These are phyloP conservation scores for Salvelinus alpinus DNA, from an alignment of 2,113 vertebrate genomes.

Conservation along the genomic window DNA sequence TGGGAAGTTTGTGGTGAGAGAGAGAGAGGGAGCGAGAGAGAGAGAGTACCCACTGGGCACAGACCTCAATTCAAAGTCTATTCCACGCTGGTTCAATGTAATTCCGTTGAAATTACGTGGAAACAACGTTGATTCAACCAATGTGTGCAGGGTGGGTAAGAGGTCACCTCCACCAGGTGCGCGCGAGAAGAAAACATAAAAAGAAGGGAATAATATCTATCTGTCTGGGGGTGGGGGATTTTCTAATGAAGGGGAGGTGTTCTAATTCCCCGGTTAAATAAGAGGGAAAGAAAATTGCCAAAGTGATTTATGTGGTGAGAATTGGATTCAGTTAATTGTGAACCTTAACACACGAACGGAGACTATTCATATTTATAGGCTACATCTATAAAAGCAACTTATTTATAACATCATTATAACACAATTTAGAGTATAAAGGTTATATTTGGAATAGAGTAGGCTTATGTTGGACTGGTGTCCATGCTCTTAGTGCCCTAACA, in stretches of 20 bases:
- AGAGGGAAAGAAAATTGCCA: slow-evolving; percentile 52
- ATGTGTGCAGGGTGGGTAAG: not conserved
- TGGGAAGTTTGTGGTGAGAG: not conserved
- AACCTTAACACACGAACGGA: not conserved
- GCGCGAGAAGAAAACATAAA: slow-evolving; percentile 67
- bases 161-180: slow-evolving; percentile 81
- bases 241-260: slow-evolving; percentile 54
- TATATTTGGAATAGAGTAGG: not conserved
- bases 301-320: slow-evolving; percentile 55
- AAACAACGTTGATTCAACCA: too few species aligned
- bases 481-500: slow-evolving; percentile 51
- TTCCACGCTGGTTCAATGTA: too few species aligned
- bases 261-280: slow-evolving; percentile 44
- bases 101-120: too few species aligned
- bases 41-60: too few species aligned
- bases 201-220: slow-evolving; percentile 41
- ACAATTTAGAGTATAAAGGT: not conserved
- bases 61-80: too few species aligned
- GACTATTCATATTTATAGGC: too few species aligned
- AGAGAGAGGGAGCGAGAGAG: too few species aligned
- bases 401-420: not conserved
- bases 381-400: too few species aligned
- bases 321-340: not conserved
- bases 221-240: slow-evolving; percentile 44
- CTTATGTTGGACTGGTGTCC: not conserved